Evolutionary conservation across 2,797 vertebrate species (phyloP), one percentile per base, ranked within the genome.

Genomic region (Sebastolobus alascanus): DNA sequence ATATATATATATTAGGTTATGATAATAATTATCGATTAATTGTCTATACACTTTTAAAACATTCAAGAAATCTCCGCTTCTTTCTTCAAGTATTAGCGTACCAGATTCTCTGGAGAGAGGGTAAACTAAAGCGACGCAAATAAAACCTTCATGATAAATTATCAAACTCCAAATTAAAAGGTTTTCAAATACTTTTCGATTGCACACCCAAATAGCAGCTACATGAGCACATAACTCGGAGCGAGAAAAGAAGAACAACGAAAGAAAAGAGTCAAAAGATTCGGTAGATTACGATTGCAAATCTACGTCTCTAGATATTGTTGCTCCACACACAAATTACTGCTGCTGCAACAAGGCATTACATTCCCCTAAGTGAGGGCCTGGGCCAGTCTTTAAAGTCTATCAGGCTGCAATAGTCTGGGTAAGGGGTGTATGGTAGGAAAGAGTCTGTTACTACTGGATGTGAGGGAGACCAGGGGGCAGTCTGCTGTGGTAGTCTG

Each of bases 121-220:
- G 80, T 84, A 80, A 82, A 92, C 89, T 85, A 91, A 94, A 90
- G 83, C 73, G 79, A 91, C 75, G 92, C 93, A 75, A 92, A 94
- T 92, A 92, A 93, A 89, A 94, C 76, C 73, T 74, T 92, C 75
- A 89, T 91, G 73, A 92, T 88, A 91, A 95, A 91, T 94, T 84
- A 94, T 90, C 89, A 89, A 95, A 93, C 90, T 93, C 90, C 84
- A 94, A 97, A 96, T 93, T 68, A 75, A 87, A 88, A 85, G 75
- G 58, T 73, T 93, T 92, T 93, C 10, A 78, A 93, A 95, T 92
- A 94, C 81, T 87, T 91, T 80, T 92, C 83, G 85, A 96, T 97
- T 96, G 96, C 96, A 96, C 96, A 95, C 95, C 94, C 91, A 94
- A 54, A 96, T 96, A 96, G 96, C 97, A 97, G 95, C 95, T 97